Conservation (phyloP, 1,140 invertebrate genomes). For the Littorina saxatilis region DNA sequence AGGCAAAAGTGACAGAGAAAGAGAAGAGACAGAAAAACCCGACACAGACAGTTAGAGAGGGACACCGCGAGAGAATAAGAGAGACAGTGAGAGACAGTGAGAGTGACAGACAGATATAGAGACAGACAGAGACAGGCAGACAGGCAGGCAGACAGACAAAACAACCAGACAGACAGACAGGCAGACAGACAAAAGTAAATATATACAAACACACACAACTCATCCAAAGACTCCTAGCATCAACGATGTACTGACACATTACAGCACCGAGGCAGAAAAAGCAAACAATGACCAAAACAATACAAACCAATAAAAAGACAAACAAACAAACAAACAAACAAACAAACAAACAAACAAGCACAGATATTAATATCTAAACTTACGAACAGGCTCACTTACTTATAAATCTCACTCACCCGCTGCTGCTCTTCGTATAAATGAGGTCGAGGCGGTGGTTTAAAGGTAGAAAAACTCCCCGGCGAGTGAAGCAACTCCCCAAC, state of each 20-base stretch:
- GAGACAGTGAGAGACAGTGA: slow-evolving; percentile 10
- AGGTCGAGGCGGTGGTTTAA: neutral
- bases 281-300: neutral
- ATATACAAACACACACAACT: neutral
- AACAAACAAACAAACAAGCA: too few relatives aligned
- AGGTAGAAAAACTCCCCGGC: slow-evolving; percentile 25
- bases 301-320: too few relatives aligned
- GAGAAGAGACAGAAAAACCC: neutral
- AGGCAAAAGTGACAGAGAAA: neutral
- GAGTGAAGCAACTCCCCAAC: slow-evolving; percentile 3
- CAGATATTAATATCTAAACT: too few relatives aligned
- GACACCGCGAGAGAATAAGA: neutral
- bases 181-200: neutral
- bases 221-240: neutral
- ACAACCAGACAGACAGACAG: neutral
- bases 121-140: neutral
- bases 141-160: neutral
- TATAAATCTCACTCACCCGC: neutral
- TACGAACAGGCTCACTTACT: neutral
- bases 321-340: too few relatives aligned
- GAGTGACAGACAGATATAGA: slow-evolving; percentile 4
- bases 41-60: neutral
- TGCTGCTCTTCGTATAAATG: slow-evolving; percentile 15
- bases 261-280: neutral
- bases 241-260: too few relatives aligned